Conservation (phyloP, 2,888 invertebrate genomes). For the Eustalomyia histrio region DNA sequence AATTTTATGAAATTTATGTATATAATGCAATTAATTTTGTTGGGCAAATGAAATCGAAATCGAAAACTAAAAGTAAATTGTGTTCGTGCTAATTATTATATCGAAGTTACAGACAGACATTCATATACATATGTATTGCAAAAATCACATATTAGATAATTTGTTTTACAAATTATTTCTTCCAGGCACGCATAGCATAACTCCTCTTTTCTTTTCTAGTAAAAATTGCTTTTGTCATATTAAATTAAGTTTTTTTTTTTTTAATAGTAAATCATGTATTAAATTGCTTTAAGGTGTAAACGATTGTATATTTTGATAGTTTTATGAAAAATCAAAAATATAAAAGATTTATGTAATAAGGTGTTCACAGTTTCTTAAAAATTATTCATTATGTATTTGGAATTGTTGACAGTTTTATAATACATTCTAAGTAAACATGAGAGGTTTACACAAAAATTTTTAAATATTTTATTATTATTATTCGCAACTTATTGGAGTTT, state of each 20-base stretch:
- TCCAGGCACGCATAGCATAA: constrained; percentile 54
- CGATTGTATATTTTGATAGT: constrained; percentile 23
- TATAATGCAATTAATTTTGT: constrained; percentile 27
- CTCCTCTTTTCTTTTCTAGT: not conserved
- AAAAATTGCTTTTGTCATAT: not conserved
- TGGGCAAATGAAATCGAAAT: not conserved
- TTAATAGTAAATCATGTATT: constrained; percentile 46
- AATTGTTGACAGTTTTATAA: too few relatives aligned
- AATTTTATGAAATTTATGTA: constrained; percentile 31
- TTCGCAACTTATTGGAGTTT: too few relatives aligned
- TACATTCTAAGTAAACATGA: too few relatives aligned
- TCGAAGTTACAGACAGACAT: constrained; percentile 14
- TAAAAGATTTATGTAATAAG: constrained; percentile 29
- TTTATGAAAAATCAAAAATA: constrained; percentile 12
- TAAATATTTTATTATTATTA: too few relatives aligned
- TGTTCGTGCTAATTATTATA: constrained; percentile 47
- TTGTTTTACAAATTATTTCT: constrained; percentile 38
- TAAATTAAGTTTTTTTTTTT: not conserved
- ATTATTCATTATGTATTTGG: too few relatives aligned
- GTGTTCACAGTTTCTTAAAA: constrained; percentile 5
- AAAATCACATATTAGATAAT: constrained; percentile 31
- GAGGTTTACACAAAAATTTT: too few relatives aligned
- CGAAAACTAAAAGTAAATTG: constrained; percentile 14
- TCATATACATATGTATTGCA: constrained; percentile 29
- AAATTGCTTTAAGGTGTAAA: constrained; percentile 54